Evolutionary conservation across 1,140 invertebrate species (phyloP), one percentile per base, ranked within the genome.

Genomic region (Trinorchestia longiramus): DNA sequence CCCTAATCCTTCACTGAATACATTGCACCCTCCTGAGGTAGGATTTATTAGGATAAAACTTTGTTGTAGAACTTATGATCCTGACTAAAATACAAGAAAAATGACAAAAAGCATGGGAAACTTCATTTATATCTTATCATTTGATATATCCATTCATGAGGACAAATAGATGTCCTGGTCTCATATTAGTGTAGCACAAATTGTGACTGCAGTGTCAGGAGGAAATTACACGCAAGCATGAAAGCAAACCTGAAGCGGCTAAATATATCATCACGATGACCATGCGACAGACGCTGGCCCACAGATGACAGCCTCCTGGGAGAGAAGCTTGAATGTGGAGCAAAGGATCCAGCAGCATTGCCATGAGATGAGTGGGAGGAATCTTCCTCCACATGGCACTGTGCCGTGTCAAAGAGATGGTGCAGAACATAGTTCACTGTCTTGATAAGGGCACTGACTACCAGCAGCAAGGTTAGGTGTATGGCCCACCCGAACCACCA

Each of bases 391-490:
- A 98, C 98, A 96, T 99, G 98, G 97, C 98, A 98, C 97, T 99
- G 99, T 40, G 98, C 98, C 36, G 99, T 99, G 97, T 99, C 99
- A 97, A 99, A 99, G 97, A 99, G 98, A 97, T 98, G 98, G 97
- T 99, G 99, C 77, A 99, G 98, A 87, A 98, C 98, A 97, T 98
- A 98, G 97, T 99, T 99, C 96, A 99, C 97, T 94, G 99, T 97
- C 97, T 99, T 99, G 95, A 99, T 98, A 77, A 98, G 97, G 41
- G 98, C 98, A 97, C 99, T 99, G 43, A 99, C 97, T 95, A 98
- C 97, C 44, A 98, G 98, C 95, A 99, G 98, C 40, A 98, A 98
- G 87, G 98, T 98, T 97, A 98, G 98, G 98, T 99, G 99, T 43
- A 98, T 97, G 95, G 98, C 97, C 99, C 99, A 99, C 97, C 99